Evolutionary conservation across 2,888 invertebrate species (phyloP).

Genomic region (Sthenelais limicola): DNA sequence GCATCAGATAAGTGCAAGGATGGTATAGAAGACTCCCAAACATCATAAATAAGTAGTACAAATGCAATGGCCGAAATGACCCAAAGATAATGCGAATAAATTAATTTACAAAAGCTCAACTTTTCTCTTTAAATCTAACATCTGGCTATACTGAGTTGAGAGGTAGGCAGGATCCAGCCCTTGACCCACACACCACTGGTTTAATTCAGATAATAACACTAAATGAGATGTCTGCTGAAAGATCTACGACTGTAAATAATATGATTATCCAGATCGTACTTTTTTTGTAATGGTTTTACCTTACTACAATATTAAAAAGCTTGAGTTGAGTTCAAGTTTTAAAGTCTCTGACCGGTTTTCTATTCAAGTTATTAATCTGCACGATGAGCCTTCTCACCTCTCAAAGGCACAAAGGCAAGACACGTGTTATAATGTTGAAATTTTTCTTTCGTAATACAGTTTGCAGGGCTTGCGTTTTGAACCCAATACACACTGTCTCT

Average conservation of each 20-base stretch:
- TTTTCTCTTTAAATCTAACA: too few relatives aligned
- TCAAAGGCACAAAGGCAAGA: constrained; percentile 34
- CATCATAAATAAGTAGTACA: constrained; percentile 36
- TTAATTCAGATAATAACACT: too few relatives aligned
- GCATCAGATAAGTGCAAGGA: constrained; percentile 23
- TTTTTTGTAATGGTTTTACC: too few relatives aligned
- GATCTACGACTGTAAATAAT: too few relatives aligned
- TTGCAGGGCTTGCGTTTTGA: too few relatives aligned
- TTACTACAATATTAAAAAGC: too few relatives aligned
- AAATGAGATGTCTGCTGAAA: too few relatives aligned
- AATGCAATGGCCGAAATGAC: constrained; percentile 19
- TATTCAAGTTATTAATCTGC: constrained; percentile 14
- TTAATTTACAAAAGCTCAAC: constrained; percentile 29
- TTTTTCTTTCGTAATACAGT: too few relatives aligned
- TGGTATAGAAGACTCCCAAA: constrained; percentile 28
- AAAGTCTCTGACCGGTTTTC: constrained; percentile 34
- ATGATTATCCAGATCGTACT: too few relatives aligned
- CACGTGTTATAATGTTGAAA: too few relatives aligned
- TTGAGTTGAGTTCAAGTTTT: constrained; percentile 32
- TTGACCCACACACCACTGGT: constrained; percentile 16
- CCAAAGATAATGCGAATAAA: constrained; percentile 33
- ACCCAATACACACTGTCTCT: constrained; percentile 2
- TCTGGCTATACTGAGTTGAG: constrained; percentile 19
- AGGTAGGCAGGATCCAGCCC: constrained; percentile 15
- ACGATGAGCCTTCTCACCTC: constrained; percentile 19